Evolutionary conservation across 2,888 invertebrate species (phyloP).

Genomic region (Rhopalosiphum nymphaeae): DNA sequence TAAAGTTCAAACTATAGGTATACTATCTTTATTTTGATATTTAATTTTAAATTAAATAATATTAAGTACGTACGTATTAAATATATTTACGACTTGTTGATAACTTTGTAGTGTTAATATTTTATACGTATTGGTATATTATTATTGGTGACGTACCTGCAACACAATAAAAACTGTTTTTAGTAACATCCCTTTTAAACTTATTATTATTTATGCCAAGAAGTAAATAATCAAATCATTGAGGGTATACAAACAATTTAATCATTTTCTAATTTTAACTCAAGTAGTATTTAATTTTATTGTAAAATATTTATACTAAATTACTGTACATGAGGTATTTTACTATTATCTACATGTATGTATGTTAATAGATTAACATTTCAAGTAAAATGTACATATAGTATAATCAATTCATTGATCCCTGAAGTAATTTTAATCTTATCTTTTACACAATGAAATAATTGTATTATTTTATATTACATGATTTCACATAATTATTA

Average conservation of each 20-base stretch:
- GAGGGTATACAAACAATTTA: neutral
- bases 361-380: neutral
- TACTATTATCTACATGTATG: neutral
- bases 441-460: neutral
- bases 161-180: neutral
- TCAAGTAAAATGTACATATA: neutral
- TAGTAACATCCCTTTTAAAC: neutral
- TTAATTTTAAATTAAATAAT: neutral
- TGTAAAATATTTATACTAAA: neutral
- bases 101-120: neutral
- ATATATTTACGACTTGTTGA: neutral
- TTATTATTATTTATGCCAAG: neutral
- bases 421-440: neutral
- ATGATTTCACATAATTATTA: neutral
- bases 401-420: neutral
- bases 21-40: neutral
- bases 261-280: neutral
- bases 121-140: neutral
- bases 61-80: neutral
- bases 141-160: neutral
- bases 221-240: neutral
- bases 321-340: neutral
- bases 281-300: neutral
- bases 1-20: neutral
- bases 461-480: neutral